A percentile compares a stretch with the other conserved stretches of the same genome.
phyloP scores from a whole-genome alignment of 2,888 invertebrate species.

The Tetragonisca angustula region DNA sequence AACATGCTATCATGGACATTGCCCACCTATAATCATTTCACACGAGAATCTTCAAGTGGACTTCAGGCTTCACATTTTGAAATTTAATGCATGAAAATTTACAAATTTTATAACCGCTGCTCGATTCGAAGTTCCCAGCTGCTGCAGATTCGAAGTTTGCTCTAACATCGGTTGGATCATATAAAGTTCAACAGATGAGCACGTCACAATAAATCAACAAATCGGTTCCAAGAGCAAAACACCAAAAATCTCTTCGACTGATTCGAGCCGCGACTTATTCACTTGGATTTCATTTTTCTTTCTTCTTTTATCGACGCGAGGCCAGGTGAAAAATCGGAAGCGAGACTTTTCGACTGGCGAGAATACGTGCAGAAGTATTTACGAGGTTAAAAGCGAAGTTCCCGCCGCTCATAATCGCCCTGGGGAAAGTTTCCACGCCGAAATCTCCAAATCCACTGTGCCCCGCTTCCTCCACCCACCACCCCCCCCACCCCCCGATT shows the following conservation, averaged over 20 bases:
- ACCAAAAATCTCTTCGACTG: background rate
- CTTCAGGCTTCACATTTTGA: too few relatives aligned
- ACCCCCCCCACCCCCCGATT: conserved; percentile 15
- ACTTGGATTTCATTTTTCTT: conserved; percentile 51
- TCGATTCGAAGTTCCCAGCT: too few relatives aligned
- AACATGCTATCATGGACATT: too few relatives aligned
- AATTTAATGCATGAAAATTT: too few relatives aligned
- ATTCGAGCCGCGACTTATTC: conserved; percentile 43
- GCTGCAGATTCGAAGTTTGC: too few relatives aligned
- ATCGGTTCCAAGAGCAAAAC: too few relatives aligned
- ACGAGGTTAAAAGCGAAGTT: conserved; percentile 33
- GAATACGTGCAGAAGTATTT: conserved; percentile 44
- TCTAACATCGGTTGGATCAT: too few relatives aligned
- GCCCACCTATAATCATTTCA: too few relatives aligned
- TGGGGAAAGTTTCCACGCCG: conserved; percentile 47
- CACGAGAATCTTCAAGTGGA: too few relatives aligned
- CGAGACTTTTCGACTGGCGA: conserved; percentile 43
- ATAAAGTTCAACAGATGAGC: too few relatives aligned
- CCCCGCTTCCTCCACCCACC: conserved; percentile 42
- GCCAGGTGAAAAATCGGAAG: conserved; percentile 21
- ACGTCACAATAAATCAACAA: too few relatives aligned
- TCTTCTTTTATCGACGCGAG: conserved; percentile 9
- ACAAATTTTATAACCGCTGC: too few relatives aligned
- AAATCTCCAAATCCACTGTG: conserved; percentile 58
- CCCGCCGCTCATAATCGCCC: conserved; percentile 33